phyloP scores from a whole-genome alignment of 2,797 vertebrate genomes.

The Mionectes olivaceus region DNA sequence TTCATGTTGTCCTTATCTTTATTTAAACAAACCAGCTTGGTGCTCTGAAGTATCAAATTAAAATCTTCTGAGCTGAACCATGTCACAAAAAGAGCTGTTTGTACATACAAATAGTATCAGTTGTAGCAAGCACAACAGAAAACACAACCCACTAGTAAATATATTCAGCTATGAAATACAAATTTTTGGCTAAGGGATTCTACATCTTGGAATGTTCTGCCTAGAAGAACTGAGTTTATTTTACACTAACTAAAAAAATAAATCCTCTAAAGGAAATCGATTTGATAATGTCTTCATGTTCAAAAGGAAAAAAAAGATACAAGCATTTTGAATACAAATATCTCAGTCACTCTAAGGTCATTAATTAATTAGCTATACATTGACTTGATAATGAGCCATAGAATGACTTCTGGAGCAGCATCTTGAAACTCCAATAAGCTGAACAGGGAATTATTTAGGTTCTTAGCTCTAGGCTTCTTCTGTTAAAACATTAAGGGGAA shows the following conservation, averaged over 20 bases:
- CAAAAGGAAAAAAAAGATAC: not conserved
- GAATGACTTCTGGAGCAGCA: not conserved
- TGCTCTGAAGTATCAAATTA: slow-evolving; percentile 21
- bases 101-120: not conserved
- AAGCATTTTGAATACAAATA: not conserved
- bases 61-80: slow-evolving; percentile 7
- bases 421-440: not conserved
- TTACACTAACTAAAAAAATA: slow-evolving; percentile 43
- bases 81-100: not conserved
- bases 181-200: not conserved
- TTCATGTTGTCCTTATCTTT: slow-evolving; percentile 46
- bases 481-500: not conserved
- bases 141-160: not conserved
- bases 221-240: slow-evolving; percentile 40
- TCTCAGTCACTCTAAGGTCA: not conserved
- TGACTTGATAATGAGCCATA: not conserved
- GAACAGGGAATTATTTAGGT: not conserved
- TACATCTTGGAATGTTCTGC: slow-evolving; percentile 26
- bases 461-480: not conserved
- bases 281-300: not conserved
- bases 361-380: not conserved
- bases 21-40: slow-evolving; percentile 33
- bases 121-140: not conserved
- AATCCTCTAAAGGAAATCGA: not conserved
- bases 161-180: not conserved